A percentile compares a stretch with the other conserved stretches of the same genome.
Evolutionary conservation across 2,113 vertebrate genomes (phyloP).

Genomic region (Brachirus orientalis): DNA sequence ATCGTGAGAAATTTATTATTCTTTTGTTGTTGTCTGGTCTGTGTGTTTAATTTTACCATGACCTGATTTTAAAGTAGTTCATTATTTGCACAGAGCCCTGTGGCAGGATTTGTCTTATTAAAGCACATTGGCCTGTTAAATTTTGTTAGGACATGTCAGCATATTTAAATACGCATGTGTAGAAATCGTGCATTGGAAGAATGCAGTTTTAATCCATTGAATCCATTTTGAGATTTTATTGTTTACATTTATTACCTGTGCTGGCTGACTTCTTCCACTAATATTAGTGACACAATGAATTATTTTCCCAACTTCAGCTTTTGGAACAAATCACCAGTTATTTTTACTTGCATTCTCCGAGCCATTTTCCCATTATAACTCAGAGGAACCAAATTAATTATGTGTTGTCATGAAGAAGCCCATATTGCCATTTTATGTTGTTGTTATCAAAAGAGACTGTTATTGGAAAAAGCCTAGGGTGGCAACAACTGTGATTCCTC

Average conservation of each 20-base stretch:
- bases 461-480: slow-evolving; percentile 48
- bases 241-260: slow-evolving; percentile 12
- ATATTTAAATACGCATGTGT: slow-evolving; percentile 22
- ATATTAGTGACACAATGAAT: slow-evolving; percentile 16
- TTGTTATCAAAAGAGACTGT: slow-evolving; percentile 42
- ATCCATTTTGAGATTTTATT: too few species aligned
- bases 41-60: slow-evolving; percentile 39
- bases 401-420: slow-evolving; percentile 16
- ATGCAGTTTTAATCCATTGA: slow-evolving; percentile 2
- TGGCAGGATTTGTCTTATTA: slow-evolving; percentile 41
- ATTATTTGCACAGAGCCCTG: slow-evolving; percentile 38
- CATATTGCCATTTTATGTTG: slow-evolving; percentile 37
- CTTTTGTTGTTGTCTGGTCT: slow-evolving; percentile 26
- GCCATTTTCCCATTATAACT: slow-evolving; percentile 36
- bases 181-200: slow-evolving; percentile 4
- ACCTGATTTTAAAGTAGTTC: slow-evolving; percentile 52
- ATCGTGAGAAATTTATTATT: slow-evolving; percentile 25
- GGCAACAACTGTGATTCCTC: too few species aligned
- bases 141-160: slow-evolving; percentile 26
- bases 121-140: slow-evolving; percentile 43
- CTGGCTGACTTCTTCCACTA: slow-evolving; percentile 1
- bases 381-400: slow-evolving; percentile 37
- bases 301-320: slow-evolving; percentile 29
- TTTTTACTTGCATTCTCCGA: slow-evolving; percentile 36
- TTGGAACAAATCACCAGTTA: slow-evolving; percentile 56